phyloP scores from a whole-genome alignment of 2,113 vertebrate species.

The Bos indicus region DNA sequence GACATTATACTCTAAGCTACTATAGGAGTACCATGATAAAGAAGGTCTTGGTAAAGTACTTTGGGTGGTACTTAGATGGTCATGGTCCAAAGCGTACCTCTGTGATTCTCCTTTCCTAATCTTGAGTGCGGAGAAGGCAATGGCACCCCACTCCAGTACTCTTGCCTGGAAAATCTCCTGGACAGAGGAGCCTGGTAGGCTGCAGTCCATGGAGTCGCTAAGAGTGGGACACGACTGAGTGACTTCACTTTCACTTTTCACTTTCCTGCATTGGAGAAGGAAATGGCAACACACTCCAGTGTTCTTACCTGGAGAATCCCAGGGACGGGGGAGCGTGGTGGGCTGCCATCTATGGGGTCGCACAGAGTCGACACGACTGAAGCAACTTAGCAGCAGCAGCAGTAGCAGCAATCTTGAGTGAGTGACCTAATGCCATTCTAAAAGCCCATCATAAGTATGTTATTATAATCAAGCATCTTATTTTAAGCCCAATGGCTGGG shows the following conservation, averaged over 20 bases:
- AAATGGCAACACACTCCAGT: too few relatives aligned
- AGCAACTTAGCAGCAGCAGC: too few relatives aligned
- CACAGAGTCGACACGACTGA: too few relatives aligned
- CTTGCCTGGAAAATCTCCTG: too few relatives aligned
- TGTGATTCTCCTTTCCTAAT: neutral
- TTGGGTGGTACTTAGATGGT: neutral
- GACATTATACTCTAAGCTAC: neutral
- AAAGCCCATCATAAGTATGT: neutral
- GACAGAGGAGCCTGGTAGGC: too few relatives aligned
- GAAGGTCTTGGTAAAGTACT: neutral
- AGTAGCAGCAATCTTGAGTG: neutral
- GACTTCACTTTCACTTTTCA: too few relatives aligned
- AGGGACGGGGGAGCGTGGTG: too few relatives aligned
- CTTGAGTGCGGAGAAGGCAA: neutral
- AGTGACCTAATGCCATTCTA: neutral
- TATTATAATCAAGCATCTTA: neutral
- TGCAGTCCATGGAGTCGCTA: too few relatives aligned
- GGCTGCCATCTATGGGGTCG: too few relatives aligned
- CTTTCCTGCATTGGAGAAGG: too few relatives aligned
- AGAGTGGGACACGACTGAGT: fast-evolving
- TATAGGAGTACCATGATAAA: neutral
- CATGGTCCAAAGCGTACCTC: neutral
- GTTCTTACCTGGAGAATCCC: too few relatives aligned
- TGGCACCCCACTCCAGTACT: too few relatives aligned
- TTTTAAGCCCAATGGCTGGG: neutral